Evolutionary conservation across 2,888 invertebrate species (phyloP).

Genomic region (Acanthoscelides obtectus): DNA sequence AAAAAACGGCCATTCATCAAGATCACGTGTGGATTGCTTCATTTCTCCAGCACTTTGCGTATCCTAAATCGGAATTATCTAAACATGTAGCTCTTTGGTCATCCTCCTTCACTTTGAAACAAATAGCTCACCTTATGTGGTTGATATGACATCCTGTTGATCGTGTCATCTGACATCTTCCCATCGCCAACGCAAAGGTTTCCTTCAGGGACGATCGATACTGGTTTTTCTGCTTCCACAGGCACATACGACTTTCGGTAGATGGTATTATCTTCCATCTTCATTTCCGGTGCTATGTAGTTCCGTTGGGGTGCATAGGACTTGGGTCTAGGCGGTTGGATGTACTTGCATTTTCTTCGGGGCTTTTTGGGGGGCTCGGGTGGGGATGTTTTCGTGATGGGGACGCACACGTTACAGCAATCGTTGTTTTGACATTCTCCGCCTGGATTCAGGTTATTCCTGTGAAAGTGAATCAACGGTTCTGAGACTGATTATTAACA

Average conservation of each 20-base stretch:
- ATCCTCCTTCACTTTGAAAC: too few relatives aligned
- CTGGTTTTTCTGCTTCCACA: constrained; percentile 41
- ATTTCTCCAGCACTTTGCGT: too few relatives aligned
- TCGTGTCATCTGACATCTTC: constrained; percentile 50
- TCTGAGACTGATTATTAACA: too few relatives aligned
- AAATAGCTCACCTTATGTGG: constrained; percentile 53
- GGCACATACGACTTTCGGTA: constrained; percentile 63
- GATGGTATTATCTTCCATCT: constrained; percentile 58
- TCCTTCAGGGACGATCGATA: constrained; percentile 41
- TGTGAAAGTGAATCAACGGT: not conserved
- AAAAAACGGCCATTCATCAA: too few relatives aligned
- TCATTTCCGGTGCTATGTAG: constrained; percentile 55
- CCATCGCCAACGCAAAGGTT: constrained; percentile 47
- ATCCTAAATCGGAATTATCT: too few relatives aligned
- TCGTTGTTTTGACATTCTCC: constrained; percentile 7
- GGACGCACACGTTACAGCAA: constrained; percentile 35
- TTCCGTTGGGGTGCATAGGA: constrained; percentile 55
- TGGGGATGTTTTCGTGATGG: constrained; percentile 23
- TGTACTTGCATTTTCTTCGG: constrained; percentile 42
- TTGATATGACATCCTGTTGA: constrained; percentile 54
- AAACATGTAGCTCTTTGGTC: too few relatives aligned
- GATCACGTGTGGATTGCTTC: too few relatives aligned
- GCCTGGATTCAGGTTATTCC: not conserved
- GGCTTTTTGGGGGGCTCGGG: constrained; percentile 27
- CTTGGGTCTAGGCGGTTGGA: constrained; percentile 55